Evolutionary conservation across 2,797 vertebrate species (phyloP), one percentile per base, ranked within the genome.

Genomic region (Amazona finschi): DNA sequence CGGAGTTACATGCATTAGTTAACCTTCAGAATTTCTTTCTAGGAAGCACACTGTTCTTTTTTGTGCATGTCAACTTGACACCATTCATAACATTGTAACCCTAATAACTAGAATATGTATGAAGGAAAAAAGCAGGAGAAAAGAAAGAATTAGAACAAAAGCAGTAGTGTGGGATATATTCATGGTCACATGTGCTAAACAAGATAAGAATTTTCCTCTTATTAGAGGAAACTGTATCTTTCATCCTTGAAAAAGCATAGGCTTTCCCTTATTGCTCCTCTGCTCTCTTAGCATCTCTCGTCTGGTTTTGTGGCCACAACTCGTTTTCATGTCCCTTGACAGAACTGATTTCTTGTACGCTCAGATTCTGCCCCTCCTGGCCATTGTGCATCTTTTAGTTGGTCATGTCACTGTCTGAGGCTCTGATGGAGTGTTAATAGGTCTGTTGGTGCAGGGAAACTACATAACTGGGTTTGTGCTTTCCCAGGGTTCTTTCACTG

Each of bases 381-480:
- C 15, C 11, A 30, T 70, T 2, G 2, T 4, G 5, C 30, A 30
- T 64, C 16, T 60, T 66, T 27, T 16, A 62, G 3, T 25, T 85
- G 55, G 9, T n/a, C 5, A 0, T 15, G 27, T 58, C 2, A 0
- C 15, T 44, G 44, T 7, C 44, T 58, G 46, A 44, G 15, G 12
- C 64, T 93, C 39, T 70, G 24, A 6, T 28, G 22, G 19, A 50
- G 11, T 7, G 5, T 79, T 43, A 21, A 25, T 55, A 49, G 24
- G 21, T 75, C 47, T 5, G 1, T 62, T 76, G 55, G 12, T 79
- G 50, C 82, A 60, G 30, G 73, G 43, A 65, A 75, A 39, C 28
- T 33, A 5, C 13, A 3, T 39, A 66, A 14, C 4, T 0, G 1
- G 4, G 5, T 52, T 84, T 33, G 5, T 52, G 20, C 25, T 88